Evolutionary conservation across 37 sponge, comb jelly and placozoan genomes (phyloP), one percentile per base, ranked within the genome.

Genomic region (Axinella damicornis): DNA sequence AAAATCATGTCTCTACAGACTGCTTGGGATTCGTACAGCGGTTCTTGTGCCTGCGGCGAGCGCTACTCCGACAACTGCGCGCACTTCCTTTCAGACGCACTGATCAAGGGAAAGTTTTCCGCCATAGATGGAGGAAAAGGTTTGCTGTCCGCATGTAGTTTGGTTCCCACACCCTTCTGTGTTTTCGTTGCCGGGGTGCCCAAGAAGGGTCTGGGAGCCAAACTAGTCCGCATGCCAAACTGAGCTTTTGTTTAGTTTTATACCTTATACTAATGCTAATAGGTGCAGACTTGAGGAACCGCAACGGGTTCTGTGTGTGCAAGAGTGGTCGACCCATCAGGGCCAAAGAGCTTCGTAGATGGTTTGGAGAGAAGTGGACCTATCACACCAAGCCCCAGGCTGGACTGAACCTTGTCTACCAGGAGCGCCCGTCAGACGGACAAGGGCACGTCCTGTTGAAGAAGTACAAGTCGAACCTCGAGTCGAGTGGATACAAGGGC

Each of bases 221-320:
- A n/a, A n/a, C n/a, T n/a, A n/a, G n/a, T n/a, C n/a, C n/a, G n/a
- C n/a, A n/a, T n/a, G n/a, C n/a, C n/a, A n/a, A n/a, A n/a, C n/a
- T n/a, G n/a, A n/a, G n/a, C n/a, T n/a, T n/a, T n/a, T n/a, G n/a
- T n/a, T n/a, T n/a, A n/a, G n/a, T n/a, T n/a, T n/a, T n/a, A n/a
- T n/a, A n/a, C n/a, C n/a, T n/a, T n/a, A n/a, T n/a, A n/a, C n/a
- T n/a, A n/a, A n/a, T n/a, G n/a, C n/a, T n/a, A n/a, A n/a, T n/a
- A n/a, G n/a, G n/a, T n/a, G n/a, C n/a, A n/a, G n/a, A n/a, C n/a
- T n/a, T n/a, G n/a, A n/a, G n/a, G n/a, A n/a, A n/a, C n/a, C n/a
- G n/a, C 31, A 76, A 76, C 33, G 77, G 77, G n/a, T 76, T 57
- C 17, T 76, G 77, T 76, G 77, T 76, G 12, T 76, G 77, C 17